Base-by-base conservation (phyloP, 2,888 invertebrate species). In the Pachycephus smyrnensis region DNA sequence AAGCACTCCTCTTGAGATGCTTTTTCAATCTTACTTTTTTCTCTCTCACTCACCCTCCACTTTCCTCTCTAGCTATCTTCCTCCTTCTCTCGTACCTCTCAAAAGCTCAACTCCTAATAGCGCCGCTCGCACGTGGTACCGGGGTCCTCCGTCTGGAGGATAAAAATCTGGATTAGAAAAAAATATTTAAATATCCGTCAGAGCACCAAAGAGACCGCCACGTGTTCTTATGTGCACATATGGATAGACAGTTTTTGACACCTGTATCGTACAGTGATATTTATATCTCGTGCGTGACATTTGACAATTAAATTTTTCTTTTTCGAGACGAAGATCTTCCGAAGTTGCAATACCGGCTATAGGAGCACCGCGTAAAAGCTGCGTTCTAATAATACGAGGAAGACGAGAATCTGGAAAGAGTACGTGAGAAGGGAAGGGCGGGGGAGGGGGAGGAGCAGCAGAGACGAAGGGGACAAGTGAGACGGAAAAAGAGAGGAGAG, bases 371-470 rank as follows among this genome's bases (percentile, higher is more conserved):
- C n/a, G 75, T 79, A 79, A 80, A 79, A 82, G 81, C 75, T 71
- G 76, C 73, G 87, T 88, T 88, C 88, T 88, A 88, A 88, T 86
- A 88, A 88, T 88, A 88, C 84, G 80, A 55, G 23, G 40, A 15
- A 71, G 71, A 32, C 11, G 71, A 12, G 83, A 82, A 82, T 73
- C 68, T 79, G 37, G 73, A 77, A 76, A 55, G 69, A 81, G 79
- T 73, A 40, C 74, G 31, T 15, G 32, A 11, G 37, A 55, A 11
- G 36, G 32, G 4, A 75, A 75, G 40, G 12, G 33, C 4, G 69
- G 23, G 69, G 9, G 33, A n/a, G 33, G 32, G 75, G 35, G 69
- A 23, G 71, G 31, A 37, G 73, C 23, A 37, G 73, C 12, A 35
- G 76, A 71, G 69, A 77, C 55, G 79, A 32, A 30, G 71, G 71